These are phyloP conservation scores for Ochlodes sylvanus DNA, from an alignment of 2,888 invertebrate species.

Conservation along the genomic window DNA sequence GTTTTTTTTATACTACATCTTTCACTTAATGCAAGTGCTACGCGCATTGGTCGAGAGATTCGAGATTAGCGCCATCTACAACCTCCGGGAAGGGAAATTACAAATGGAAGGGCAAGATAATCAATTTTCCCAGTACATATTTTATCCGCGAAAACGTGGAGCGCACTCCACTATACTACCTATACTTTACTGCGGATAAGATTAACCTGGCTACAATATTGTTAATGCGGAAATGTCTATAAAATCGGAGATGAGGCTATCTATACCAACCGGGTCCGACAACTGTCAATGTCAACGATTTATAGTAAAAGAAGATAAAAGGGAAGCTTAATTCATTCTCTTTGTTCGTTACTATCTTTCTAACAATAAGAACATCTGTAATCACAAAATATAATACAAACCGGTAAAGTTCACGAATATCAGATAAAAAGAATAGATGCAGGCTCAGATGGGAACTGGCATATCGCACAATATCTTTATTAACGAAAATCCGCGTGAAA, in stretches of 20 bases:
- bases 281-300: neutral
- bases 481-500: slow-evolving; percentile 31
- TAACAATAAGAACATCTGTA: slow-evolving; percentile 6
- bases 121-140: too few species aligned
- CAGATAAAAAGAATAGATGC: neutral
- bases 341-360: slow-evolving; percentile 2
- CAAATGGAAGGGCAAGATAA: too few species aligned
- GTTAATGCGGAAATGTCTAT: too few species aligned
- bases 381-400: slow-evolving; percentile 1
- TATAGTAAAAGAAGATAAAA: neutral
- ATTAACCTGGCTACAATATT: too few species aligned
- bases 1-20: slow-evolving; percentile 16
- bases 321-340: neutral
- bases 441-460: neutral
- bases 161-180: too few species aligned
- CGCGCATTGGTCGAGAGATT: too few species aligned
- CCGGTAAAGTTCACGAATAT: slow-evolving; percentile 12
- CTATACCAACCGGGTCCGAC: neutral
- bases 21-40: too few species aligned
- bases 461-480: slow-evolving; percentile 9
- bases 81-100: too few species aligned
- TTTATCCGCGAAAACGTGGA: too few species aligned
- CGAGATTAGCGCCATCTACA: too few species aligned
- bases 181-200: too few species aligned
- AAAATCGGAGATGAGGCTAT: neutral